Conservation (phyloP, 2,888 invertebrate species). For the Chalcis sispes region DNA sequence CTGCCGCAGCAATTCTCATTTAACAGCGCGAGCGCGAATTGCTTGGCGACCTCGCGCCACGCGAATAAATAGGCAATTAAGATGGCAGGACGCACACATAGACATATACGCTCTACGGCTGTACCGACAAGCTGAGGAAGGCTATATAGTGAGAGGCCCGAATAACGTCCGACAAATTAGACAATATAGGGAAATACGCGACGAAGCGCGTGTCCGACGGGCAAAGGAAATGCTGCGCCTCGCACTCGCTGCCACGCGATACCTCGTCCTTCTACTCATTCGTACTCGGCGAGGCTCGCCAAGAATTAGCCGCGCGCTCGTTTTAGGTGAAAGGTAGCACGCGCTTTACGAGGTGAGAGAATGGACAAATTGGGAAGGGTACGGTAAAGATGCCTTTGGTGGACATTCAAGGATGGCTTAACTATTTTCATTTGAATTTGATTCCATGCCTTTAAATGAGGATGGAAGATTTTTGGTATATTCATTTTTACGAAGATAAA, state of each 20-base stretch:
- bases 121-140: too few relatives aligned
- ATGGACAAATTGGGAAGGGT: background rate
- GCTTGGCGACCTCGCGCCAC: slow-evolving; percentile 44
- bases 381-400: background rate
- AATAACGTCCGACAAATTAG: slow-evolving; percentile 63
- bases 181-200: slow-evolving; percentile 61
- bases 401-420: background rate
- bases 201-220: background rate
- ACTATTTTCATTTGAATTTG: slow-evolving; percentile 10
- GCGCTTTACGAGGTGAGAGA: too few relatives aligned
- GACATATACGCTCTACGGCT: background rate
- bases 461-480: too few relatives aligned
- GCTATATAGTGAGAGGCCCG: slow-evolving; percentile 47
- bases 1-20: slow-evolving; percentile 62
- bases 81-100: slow-evolving; percentile 40
- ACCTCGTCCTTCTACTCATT: background rate
- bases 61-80: slow-evolving; percentile 55
- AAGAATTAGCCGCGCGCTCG: slow-evolving; percentile 44
- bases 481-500: too few relatives aligned
- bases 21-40: slow-evolving; percentile 45
- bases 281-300: slow-evolving; percentile 26
- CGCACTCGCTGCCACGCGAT: background rate
- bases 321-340: too few relatives aligned
- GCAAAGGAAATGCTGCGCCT: too few relatives aligned
- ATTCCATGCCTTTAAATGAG: background rate